A percentile compares a stretch with the other conserved stretches of the same genome.
Conservation (phyloP, 2,113 vertebrate genomes). For the Carettochelys insculpta region DNA sequence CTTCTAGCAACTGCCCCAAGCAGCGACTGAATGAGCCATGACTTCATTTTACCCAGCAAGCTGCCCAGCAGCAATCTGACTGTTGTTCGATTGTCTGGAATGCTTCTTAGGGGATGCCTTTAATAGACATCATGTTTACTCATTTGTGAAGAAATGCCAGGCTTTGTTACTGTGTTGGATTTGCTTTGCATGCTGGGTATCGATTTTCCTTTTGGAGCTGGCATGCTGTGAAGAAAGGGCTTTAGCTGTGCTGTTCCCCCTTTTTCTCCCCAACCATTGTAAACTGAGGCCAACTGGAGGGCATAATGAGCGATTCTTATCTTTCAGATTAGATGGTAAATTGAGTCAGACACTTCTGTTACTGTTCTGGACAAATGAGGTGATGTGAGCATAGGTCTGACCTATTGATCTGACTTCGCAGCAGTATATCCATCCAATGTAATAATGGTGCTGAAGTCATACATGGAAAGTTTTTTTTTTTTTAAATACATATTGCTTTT, state of each 20-base stretch:
- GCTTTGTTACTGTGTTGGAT: not conserved
- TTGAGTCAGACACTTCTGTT: not conserved
- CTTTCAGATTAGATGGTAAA: constrained; percentile 32
- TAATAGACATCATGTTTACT: not conserved
- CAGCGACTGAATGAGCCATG: fast-evolving
- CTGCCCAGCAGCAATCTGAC: not conserved
- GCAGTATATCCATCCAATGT: constrained; percentile 28
- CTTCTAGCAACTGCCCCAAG: not conserved
- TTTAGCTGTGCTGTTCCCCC: not conserved
- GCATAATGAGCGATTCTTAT: not conserved
- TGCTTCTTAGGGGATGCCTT: not conserved
- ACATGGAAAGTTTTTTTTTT: constrained; percentile 12
- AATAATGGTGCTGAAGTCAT: constrained; percentile 50
- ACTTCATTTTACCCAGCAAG: fast-evolving
- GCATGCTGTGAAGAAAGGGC: constrained; percentile 4
- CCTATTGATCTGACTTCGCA: constrained; percentile 38
- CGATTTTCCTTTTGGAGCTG: not conserved
- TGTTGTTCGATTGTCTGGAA: not conserved
- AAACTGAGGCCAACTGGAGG: not conserved
- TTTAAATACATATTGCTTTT: constrained; percentile 46
- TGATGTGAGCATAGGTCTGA: not conserved
- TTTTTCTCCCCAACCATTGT: not conserved
- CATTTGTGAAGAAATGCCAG: not conserved
- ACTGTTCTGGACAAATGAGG: not conserved
- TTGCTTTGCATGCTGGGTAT: not conserved